Conservation (phyloP, 2,888 invertebrate genomes). For the Agrotis ipsilon region DNA sequence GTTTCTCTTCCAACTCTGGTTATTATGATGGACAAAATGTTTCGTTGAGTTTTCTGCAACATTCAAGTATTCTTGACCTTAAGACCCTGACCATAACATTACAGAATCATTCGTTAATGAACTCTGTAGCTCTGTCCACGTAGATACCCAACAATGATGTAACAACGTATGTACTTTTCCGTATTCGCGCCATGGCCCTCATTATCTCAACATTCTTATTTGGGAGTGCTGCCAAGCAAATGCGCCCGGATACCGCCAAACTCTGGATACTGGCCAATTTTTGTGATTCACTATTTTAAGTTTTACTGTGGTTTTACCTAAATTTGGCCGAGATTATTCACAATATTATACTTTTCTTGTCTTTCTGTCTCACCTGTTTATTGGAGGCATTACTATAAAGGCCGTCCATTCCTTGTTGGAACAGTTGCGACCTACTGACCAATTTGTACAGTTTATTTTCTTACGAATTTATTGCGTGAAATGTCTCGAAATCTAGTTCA, state of each 20-base stretch:
- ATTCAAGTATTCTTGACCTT: conserved; percentile 7
- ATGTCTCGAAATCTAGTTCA: conserved; percentile 7
- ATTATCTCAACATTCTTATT: conserved; percentile 57
- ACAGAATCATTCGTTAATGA: conserved; percentile 26
- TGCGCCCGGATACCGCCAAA: conserved; percentile 50
- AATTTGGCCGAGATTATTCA: conserved; percentile 51
- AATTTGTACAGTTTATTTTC: conserved; percentile 10
- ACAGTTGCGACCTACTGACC: conserved; percentile 23
- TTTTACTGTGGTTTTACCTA: conserved; percentile 69
- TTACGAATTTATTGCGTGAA: conserved; percentile 5
- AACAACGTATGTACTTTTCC: conserved; percentile 30
- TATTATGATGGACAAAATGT: not conserved
- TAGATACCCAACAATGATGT: conserved; percentile 14
- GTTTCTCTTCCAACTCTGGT: not conserved
- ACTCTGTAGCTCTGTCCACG: conserved; percentile 9
- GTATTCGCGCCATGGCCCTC: conserved; percentile 42
- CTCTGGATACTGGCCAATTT: conserved; percentile 69
- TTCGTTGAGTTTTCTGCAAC: conserved; percentile 2
- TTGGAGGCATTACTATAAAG: conserved; percentile 8
- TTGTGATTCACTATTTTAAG: conserved; percentile 60
- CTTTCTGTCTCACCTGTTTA: conserved; percentile 7
- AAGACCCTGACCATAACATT: conserved; percentile 12
- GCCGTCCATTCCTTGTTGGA: conserved; percentile 1
- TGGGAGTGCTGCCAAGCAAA: conserved; percentile 68
- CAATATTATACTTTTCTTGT: conserved; percentile 13